Evolutionary conservation across 2,797 vertebrate genomes (phyloP), one percentile per base, ranked within the genome.

Genomic region (Rhinichthys osculus): DNA sequence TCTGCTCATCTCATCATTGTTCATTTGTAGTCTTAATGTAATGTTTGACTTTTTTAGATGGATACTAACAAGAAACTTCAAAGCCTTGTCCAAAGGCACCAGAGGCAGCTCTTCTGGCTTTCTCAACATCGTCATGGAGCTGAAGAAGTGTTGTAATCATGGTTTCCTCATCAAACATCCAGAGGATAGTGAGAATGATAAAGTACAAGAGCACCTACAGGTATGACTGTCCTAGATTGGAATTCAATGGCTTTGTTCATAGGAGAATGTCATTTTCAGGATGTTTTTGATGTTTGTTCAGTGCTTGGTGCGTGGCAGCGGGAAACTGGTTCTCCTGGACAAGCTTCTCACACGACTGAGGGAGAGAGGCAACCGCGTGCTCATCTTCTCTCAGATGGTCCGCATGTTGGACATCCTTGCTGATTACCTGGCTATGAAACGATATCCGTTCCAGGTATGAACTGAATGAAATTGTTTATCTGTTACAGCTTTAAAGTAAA

Each of bases 321-420:
- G 98, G 72, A 99, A 99, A 93, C 95, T 99, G 89, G 97, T 99
- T 91, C 96, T 99, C 4, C 82, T 99, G 93, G 98, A 99, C 91
- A 99, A 99, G 88, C 95, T 99, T 88, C 92, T 99, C 91, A 99
- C 97, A 47, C 95, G 98, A 87, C 96, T 99, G 82, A 90, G 96
- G 6, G 97, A 99, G 81, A 92, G 98, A 86, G 98, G 98, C 38
- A 99, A 99, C 95, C 92, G 98, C 57, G 98, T 99, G 81, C 96
- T 99, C 19, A 99, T 99, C 92, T 99, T 99, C 93, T 99, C 98
- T 72, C 98, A 99, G 94, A 99, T 99, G 98, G 98, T 99, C 93
- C 95, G 98, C 90, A 99, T 99, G 98, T 91, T 99, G 96, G 98
- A 99, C 92, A 98, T 99, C 91, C 92, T 99, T 91, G 98, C 98